Conservation (phyloP, 2,113 vertebrate genomes). For the Nematolebias whitei region DNA sequence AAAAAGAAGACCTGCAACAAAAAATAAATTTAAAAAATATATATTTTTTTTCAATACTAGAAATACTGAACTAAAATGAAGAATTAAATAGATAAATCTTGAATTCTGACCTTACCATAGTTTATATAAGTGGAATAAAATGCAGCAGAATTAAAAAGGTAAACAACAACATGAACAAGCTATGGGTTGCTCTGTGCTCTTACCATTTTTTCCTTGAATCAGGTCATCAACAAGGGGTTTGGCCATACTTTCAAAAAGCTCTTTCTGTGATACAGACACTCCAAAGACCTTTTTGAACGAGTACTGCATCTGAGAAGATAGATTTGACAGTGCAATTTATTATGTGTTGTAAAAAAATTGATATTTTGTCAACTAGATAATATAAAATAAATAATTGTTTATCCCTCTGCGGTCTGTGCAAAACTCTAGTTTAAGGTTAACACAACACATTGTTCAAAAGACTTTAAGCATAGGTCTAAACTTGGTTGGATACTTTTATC, state of each 20-base stretch:
- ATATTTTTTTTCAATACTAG: too few relatives aligned
- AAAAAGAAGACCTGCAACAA: conserved; percentile 89
- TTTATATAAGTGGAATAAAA: neutral
- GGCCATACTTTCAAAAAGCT: conserved; percentile 91
- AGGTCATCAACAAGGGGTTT: conserved; percentile 92
- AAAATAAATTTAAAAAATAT: neutral
- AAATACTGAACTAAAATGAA: neutral
- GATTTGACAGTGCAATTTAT: neutral
- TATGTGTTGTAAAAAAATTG: neutral
- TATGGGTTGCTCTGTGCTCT: neutral
- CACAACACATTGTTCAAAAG: too few relatives aligned
- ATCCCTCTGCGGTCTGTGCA: neutral
- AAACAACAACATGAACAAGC: too few relatives aligned
- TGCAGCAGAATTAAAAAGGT: neutral
- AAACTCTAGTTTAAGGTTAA: too few relatives aligned
- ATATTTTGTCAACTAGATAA: too few relatives aligned
- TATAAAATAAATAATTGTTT: too few relatives aligned
- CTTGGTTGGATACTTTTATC: too few relatives aligned
- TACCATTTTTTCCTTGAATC: conserved; percentile 93
- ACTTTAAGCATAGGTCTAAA: too few relatives aligned
- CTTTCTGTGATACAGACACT: conserved; percentile 82
- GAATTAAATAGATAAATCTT: neutral
- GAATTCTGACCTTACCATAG: neutral
- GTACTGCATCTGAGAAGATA: conserved; percentile 86
- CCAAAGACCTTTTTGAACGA: conserved; percentile 95